A percentile compares a stretch with the other conserved stretches of the same genome.
These are phyloP conservation scores for Drosophila kanekoi DNA, from an alignment of 2,888 invertebrate genomes.

Conservation along the genomic window DNA sequence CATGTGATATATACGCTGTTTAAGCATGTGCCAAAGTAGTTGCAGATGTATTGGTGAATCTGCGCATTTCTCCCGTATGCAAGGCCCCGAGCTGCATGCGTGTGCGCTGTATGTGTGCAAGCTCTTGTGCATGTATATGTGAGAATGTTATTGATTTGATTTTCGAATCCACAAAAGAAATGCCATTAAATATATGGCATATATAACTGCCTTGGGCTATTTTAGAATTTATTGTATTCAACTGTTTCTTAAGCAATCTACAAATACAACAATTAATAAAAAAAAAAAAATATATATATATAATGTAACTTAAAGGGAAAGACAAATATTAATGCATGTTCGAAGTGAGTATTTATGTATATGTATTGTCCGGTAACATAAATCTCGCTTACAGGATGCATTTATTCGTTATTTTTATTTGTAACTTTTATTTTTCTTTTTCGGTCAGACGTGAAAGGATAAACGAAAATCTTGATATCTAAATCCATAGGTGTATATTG, in stretches of 20 bases:
- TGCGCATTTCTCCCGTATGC: no score
- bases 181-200: no score
- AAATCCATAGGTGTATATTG: background rate
- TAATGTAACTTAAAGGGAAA: slow-evolving; percentile 15
- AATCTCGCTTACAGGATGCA: background rate
- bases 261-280: slow-evolving; percentile 30
- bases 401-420: background rate
- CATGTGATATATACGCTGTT: no score
- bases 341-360: background rate
- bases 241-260: slow-evolving; percentile 33
- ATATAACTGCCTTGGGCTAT: slow-evolving; percentile 36
- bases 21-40: no score
- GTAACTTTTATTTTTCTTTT: slow-evolving; percentile 6
- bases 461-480: slow-evolving; percentile 27
- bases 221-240: slow-evolving; percentile 43
- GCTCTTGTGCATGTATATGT: background rate
- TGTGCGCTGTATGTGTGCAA: no score
- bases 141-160: background rate
- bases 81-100: background rate
- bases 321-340: slow-evolving; percentile 7
- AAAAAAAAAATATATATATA: slow-evolving; percentile 17
- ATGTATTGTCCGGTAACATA: slow-evolving; percentile 12
- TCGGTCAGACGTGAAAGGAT: slow-evolving; percentile 28
- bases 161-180: background rate
- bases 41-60: no score